A percentile compares a stretch with the other conserved stretches of the same genome.
Evolutionary conservation across 2,113 vertebrate species (phyloP).

Genomic region (Taxidea taxus): DNA sequence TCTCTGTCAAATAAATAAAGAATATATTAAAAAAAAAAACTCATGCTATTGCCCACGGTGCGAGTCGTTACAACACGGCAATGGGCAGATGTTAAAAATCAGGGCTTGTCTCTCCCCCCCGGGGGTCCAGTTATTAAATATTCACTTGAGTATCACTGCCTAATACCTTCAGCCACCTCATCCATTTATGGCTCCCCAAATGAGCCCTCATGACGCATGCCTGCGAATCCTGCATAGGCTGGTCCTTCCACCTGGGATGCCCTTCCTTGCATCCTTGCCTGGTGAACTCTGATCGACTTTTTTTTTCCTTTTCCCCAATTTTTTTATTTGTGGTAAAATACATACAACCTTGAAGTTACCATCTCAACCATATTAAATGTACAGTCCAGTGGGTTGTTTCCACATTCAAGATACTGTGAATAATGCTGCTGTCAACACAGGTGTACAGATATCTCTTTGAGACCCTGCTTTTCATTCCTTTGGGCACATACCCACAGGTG

Average conservation of each 20-base stretch:
- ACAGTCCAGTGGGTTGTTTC: not conserved
- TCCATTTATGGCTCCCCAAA: not conserved
- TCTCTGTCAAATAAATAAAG: too few relatives aligned
- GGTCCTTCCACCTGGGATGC: not conserved
- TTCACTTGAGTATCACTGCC: not conserved
- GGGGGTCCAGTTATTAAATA: not conserved
- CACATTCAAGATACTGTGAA: not conserved
- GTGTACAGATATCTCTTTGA: not conserved
- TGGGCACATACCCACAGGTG: not conserved
- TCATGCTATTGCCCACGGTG: too few relatives aligned
- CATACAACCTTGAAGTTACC: not conserved
- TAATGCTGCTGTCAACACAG: not conserved
- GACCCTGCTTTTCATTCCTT: not conserved
- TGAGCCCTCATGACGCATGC: accelerated
- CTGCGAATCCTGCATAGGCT: not conserved
- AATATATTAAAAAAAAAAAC: too few relatives aligned
- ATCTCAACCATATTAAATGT: not conserved
- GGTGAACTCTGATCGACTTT: not conserved
- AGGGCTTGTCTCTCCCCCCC: not conserved
- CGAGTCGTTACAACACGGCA: not conserved
- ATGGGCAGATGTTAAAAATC: not conserved
- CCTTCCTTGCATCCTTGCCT: not conserved
- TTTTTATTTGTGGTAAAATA: not conserved
- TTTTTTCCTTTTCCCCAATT: not conserved
- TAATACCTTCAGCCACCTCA: not conserved